A percentile compares a stretch with the other conserved stretches of the same genome.
phyloP scores from a whole-genome alignment of 2,113 vertebrate genomes.

The Paedocypris sp. region DNA sequence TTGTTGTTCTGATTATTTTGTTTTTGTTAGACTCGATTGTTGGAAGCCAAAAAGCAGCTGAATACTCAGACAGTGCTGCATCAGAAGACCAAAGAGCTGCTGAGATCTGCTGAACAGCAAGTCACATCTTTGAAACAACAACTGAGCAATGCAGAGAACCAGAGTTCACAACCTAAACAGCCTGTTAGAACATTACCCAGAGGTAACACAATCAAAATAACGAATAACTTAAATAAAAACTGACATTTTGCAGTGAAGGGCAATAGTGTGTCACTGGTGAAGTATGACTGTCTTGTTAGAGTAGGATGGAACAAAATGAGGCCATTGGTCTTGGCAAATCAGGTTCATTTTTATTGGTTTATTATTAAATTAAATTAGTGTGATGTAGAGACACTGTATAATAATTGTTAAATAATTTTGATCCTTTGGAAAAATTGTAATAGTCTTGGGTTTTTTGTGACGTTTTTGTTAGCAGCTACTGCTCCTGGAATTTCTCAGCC shows the following conservation, averaged over 20 bases:
- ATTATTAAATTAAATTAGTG: too few species aligned
- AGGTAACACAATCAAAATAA: slow-evolving; percentile 30
- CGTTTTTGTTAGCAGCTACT: slow-evolving; percentile 1
- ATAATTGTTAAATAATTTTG: background rate
- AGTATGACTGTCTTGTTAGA: too few species aligned
- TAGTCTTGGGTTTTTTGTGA: too few species aligned
- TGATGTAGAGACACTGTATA: too few species aligned
- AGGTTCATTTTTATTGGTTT: too few species aligned
- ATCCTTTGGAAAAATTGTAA: too few species aligned
- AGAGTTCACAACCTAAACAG: slow-evolving; percentile 44
- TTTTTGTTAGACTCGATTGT: slow-evolving; percentile 70
- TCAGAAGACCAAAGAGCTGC: slow-evolving; percentile 79
- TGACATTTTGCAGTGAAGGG: too few species aligned
- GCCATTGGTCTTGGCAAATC: too few species aligned
- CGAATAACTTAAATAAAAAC: too few species aligned
- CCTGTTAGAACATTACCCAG: slow-evolving; percentile 39
- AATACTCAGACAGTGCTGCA: slow-evolving; percentile 76
- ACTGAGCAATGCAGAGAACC: slow-evolving; percentile 62
- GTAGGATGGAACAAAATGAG: too few species aligned
- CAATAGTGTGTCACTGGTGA: too few species aligned
- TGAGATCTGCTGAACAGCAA: slow-evolving; percentile 83
- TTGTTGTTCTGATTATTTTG: too few species aligned
- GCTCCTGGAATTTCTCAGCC: slow-evolving; percentile 41
- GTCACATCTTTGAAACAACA: slow-evolving; percentile 70
- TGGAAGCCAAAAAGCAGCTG: slow-evolving; percentile 84